Conservation (phyloP, 2,113 vertebrate genomes). For the Himantopus leucocephalus region DNA sequence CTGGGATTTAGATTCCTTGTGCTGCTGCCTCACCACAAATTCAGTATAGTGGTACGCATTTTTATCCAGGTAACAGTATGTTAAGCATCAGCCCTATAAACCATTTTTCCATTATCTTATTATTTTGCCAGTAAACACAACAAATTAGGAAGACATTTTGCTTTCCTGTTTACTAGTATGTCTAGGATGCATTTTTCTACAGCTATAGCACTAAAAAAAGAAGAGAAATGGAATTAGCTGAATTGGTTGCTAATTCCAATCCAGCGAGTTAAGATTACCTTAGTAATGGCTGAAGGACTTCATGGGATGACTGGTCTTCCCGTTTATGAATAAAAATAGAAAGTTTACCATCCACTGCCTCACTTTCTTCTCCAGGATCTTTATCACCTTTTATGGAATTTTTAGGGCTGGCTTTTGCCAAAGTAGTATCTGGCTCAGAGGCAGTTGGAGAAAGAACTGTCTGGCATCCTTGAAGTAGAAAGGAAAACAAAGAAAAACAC, state of each 20-base stretch:
- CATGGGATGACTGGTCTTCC: constrained; percentile 97
- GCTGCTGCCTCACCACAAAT: neutral
- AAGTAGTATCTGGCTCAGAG: constrained; percentile 88
- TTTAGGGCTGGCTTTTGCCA: constrained; percentile 90
- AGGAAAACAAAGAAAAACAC: neutral
- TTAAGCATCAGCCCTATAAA: neutral
- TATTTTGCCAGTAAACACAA: neutral
- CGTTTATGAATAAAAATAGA: constrained; percentile 98
- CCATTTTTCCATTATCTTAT: neutral
- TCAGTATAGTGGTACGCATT: neutral
- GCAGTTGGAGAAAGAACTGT: constrained; percentile 95
- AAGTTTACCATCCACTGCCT: constrained; percentile 96
- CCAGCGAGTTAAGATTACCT: constrained; percentile 76
- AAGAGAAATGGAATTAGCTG: neutral
- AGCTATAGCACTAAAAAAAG: neutral
- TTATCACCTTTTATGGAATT: constrained; percentile 89
- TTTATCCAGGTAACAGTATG: neutral
- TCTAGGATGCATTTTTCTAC: neutral
- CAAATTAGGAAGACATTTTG: neutral
- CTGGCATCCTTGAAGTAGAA: constrained; percentile 84
- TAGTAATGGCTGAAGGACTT: constrained; percentile 94
- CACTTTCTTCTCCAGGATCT: constrained; percentile 91
- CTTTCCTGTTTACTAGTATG: neutral
- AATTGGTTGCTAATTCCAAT: neutral
- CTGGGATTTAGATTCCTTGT: neutral